A percentile compares a stretch with the other conserved stretches of the same genome.
These are phyloP conservation scores for Sarcophaga variegata DNA, from an alignment of 2,888 invertebrate species.

Conservation along the genomic window DNA sequence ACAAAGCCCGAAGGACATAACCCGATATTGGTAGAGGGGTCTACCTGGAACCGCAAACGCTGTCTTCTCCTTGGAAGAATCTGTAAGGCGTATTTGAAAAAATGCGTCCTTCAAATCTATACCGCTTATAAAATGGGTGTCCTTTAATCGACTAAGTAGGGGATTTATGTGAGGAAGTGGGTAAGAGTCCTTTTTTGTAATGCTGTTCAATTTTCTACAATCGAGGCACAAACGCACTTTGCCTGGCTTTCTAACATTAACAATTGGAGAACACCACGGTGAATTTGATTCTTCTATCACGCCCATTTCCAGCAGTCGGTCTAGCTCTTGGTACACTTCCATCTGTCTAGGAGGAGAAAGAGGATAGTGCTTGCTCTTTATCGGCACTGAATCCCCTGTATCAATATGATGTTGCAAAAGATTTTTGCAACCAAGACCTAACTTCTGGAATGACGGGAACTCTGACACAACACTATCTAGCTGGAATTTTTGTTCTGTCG, in stretches of 20 bases:
- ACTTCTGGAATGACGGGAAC: conserved; percentile 28
- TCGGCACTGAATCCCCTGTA: conserved; percentile 28
- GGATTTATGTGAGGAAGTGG: too few relatives aligned
- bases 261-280: conserved; percentile 32
- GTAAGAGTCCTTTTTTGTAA: too few relatives aligned
- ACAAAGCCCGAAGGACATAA: too few relatives aligned
- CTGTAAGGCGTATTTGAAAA: background rate
- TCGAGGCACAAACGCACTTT: too few relatives aligned
- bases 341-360: conserved; percentile 6
- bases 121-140: background rate
- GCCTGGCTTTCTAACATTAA: too few relatives aligned
- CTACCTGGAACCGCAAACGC: too few relatives aligned
- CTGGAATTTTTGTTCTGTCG: conserved; percentile 5
- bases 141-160: background rate
- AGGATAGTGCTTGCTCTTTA: conserved; percentile 52
- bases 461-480: conserved; percentile 10
- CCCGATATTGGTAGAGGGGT: too few relatives aligned
- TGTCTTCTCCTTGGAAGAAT: conserved; percentile 5
- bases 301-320: conserved; percentile 37
- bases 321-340: conserved; percentile 53
- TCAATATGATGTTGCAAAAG: conserved; percentile 32
- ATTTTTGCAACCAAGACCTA: conserved; percentile 16
- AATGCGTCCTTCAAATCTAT: background rate
- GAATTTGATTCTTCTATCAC: conserved; percentile 51
- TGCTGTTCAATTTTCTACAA: too few relatives aligned